A percentile compares a stretch with the other conserved stretches of the same genome.
Conservation (phyloP, 2,797 vertebrate genomes). For the Nannoperca australis region DNA sequence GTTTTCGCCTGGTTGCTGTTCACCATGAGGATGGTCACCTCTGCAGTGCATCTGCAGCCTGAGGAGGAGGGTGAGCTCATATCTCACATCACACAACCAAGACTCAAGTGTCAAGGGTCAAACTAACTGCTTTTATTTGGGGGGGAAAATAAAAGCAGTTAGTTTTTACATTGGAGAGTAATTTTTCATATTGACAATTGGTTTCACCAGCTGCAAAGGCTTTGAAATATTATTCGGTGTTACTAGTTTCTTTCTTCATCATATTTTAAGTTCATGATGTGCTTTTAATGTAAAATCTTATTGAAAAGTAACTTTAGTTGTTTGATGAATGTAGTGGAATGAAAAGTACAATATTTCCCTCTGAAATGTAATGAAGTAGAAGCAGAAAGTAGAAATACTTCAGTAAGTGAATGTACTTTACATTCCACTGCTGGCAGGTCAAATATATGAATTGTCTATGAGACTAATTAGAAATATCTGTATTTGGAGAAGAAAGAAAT, state of each 20-base stretch:
- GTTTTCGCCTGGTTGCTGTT: slow-evolving; percentile 75
- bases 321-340: not conserved
- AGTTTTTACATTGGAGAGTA: not conserved
- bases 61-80: slow-evolving; percentile 75
- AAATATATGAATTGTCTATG: not conserved
- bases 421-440: not conserved
- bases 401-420: not conserved
- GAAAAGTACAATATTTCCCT: not conserved
- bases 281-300: not conserved
- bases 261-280: not conserved
- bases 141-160: too few relatives aligned
- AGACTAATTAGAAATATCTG: not conserved
- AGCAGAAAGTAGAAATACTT: not conserved
- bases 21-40: slow-evolving; percentile 61
- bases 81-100: slow-evolving; percentile 8
- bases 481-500: not conserved
- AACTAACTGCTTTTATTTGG: not conserved
- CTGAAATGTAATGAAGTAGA: not conserved
- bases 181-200: not conserved
- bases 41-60: slow-evolving; percentile 62
- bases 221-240: not conserved
- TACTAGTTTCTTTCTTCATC: not conserved
- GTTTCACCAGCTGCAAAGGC: not conserved
- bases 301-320: not conserved
- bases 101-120: slow-evolving; percentile 21